Conservation (phyloP, 2,888 invertebrate species). For the Xestia sexstrigata region DNA sequence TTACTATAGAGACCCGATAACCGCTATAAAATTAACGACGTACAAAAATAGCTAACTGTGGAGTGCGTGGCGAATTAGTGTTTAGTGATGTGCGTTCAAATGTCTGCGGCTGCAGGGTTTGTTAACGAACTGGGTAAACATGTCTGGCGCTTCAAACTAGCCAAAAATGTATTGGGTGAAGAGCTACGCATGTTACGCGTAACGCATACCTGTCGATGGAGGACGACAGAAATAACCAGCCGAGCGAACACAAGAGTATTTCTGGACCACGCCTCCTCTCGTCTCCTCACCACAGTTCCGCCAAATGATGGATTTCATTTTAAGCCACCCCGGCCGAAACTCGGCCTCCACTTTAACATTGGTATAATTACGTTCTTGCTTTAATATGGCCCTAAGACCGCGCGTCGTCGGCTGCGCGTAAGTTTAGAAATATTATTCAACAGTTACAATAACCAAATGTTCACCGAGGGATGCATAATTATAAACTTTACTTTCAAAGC, state of each 20-base stretch:
- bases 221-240: constrained; percentile 79
- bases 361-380: constrained; percentile 46
- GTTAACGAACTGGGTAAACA: constrained; percentile 61
- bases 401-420: too few relatives aligned
- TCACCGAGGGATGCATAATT: constrained; percentile 58
- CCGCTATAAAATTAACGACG: constrained; percentile 60
- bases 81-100: constrained; percentile 54
- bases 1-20: constrained; percentile 60
- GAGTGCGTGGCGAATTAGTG: constrained; percentile 60
- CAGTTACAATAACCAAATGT: constrained; percentile 47
- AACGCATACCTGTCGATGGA: constrained; percentile 84
- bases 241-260: constrained; percentile 75
- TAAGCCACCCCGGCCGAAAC: constrained; percentile 42
- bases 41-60: constrained; percentile 64
- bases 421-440: constrained; percentile 49
- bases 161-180: constrained; percentile 67
- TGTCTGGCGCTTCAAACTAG: constrained; percentile 63
- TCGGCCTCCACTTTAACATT: constrained; percentile 55
- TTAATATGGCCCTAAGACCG: too few relatives aligned
- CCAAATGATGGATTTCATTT: constrained; percentile 56
- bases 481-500: constrained; percentile 59
- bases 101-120: constrained; percentile 49
- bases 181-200: constrained; percentile 67
- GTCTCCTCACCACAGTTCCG: constrained; percentile 48
- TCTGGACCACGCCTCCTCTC: constrained; percentile 71